Evolutionary conservation across 2,888 invertebrate species (phyloP), one percentile per base, ranked within the genome.

Genomic region (Lasioglossum oenotherae): DNA sequence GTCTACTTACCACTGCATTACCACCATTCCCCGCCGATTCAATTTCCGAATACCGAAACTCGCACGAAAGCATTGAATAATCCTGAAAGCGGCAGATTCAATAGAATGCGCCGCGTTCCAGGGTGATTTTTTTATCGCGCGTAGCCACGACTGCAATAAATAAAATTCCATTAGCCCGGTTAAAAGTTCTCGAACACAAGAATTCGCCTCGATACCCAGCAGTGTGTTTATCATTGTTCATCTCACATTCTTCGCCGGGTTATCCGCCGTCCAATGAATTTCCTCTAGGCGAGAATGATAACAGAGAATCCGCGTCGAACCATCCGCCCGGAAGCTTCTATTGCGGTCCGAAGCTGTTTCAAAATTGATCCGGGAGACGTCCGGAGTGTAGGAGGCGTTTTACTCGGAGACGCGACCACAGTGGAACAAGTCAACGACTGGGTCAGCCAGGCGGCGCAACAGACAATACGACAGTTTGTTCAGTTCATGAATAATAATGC

Each of bases 401-500:
- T 16, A 16, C 46, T n/a, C 57, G 72, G 14, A n/a, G 12, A 31
- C 16, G 27, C 19, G 74, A 38, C 46, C 46, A 31, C 67, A 80
- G 75, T 73, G n/a, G 75, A 35, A 16, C 44, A 74, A 84, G 31
- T 69, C 69, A 49, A 44, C 64, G 71, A 31, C 35, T 64, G 31
- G 49, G 10, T n/a, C 71, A 74, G 10, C 31, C 60, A 1, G 16
- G 12, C 31, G 77, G 41, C 49, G 72, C 69, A 57, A 46, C 75
- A 27, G 80, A 81, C 78, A 76, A 78, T 73, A 67, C 69, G 60
- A 74, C 73, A 67, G 78, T 86, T 82, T 64, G 67, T 74, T 73
- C 60, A 35, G 64, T 74, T 85, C 82, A 60, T 85, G 87, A 87
- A 85, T 82, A 87, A 87, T 78, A 85, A 87, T 77, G 12, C 12